Conservation (phyloP, 2,113 vertebrate species). For the Pachypanchax playfairii region DNA sequence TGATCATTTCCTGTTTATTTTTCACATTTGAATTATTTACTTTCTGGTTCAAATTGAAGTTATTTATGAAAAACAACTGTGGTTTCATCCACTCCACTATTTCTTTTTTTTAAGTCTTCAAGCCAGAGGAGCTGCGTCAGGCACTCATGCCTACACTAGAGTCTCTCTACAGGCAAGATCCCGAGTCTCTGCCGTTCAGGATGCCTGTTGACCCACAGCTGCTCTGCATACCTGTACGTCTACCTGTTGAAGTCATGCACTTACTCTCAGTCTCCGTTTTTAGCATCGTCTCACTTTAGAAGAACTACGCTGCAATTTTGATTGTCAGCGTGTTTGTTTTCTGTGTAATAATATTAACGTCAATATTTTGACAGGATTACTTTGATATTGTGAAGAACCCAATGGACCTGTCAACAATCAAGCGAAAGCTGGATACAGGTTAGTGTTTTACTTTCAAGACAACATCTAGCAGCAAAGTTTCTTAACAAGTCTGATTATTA, state of each 20-base stretch:
- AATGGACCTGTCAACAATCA: slow-evolving; percentile 98
- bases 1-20: neutral
- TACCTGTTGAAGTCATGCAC: neutral
- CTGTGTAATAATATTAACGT: neutral
- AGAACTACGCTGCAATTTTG: neutral
- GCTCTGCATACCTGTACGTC: slow-evolving; percentile 96
- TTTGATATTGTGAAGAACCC: slow-evolving; percentile 99
- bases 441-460: slow-evolving; percentile 77
- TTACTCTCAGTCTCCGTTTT: neutral
- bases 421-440: slow-evolving; percentile 96
- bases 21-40: neutral
- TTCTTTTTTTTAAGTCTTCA: slow-evolving; percentile 88
- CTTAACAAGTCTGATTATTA: neutral
- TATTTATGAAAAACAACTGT: no score
- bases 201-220: slow-evolving; percentile 96
- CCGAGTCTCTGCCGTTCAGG: slow-evolving; percentile 96
- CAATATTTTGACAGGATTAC: slow-evolving; percentile 85
- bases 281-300: neutral
- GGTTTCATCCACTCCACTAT: no score
- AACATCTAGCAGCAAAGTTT: no score
- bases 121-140: slow-evolving; percentile 96
- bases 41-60: neutral
- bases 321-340: neutral
- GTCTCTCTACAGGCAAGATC: slow-evolving; percentile 97
- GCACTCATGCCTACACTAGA: slow-evolving; percentile 97